Evolutionary conservation across 37 sponge, comb jelly and placozoan species (phyloP).

Genomic region (Bolinopsis microptera): DNA sequence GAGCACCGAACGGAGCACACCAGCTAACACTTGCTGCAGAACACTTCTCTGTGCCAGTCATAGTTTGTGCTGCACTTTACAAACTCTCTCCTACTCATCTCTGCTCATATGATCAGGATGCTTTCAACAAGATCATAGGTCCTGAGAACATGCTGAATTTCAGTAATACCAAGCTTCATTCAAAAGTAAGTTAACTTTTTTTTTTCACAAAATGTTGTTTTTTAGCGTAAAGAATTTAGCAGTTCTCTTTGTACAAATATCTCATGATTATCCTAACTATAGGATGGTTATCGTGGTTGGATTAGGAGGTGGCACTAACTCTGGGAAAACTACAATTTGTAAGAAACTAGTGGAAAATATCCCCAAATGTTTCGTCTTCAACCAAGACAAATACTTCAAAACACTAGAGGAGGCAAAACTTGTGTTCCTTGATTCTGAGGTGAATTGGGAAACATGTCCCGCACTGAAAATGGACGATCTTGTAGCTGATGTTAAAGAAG

Average conservation of each 20-base stretch:
- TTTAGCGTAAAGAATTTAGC: not conserved
- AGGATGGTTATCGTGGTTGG: constrained; percentile 10
- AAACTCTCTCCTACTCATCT: constrained; percentile 90
- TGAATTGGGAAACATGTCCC: constrained; percentile 43
- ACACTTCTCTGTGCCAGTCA: constrained; percentile 73
- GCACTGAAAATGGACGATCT: constrained; percentile 52
- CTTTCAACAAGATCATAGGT: constrained; percentile 48
- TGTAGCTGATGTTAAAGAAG: not conserved
- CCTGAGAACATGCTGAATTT: constrained; percentile 54
- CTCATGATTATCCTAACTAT: not conserved
- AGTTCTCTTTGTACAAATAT: not conserved
- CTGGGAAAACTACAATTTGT: constrained; percentile 54
- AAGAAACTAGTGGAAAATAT: not conserved
- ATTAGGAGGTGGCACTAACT: constrained; percentile 52
- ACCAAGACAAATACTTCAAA: constrained; percentile 61
- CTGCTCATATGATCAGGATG: constrained; percentile 91
- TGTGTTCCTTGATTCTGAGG: not conserved
- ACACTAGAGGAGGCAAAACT: constrained; percentile 23
- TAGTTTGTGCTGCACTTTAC: constrained; percentile 96
- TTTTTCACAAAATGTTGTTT: too few species aligned
- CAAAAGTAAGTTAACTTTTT: not conserved
- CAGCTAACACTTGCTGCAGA: constrained; percentile 86
- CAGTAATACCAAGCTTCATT: not conserved
- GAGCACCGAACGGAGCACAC: constrained; percentile 93
- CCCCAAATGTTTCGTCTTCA: not conserved